Conservation (phyloP, 1,140 invertebrate species). For the Sarcophaga bullata region DNA sequence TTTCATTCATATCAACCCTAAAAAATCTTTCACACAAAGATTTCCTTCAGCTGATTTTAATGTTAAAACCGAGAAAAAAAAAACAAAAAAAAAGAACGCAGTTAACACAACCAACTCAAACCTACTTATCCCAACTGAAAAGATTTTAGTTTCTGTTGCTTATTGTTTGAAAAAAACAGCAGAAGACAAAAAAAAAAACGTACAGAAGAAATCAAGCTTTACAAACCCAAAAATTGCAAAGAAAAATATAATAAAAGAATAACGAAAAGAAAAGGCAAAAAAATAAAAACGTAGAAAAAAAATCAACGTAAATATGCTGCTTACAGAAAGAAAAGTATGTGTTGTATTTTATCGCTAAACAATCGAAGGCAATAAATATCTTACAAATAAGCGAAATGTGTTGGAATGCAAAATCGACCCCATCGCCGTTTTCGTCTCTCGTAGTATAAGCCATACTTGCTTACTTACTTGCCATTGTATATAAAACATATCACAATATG, state of each 20-base stretch:
- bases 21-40: slow-evolving; percentile 41
- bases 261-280: slow-evolving; percentile 1
- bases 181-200: no score
- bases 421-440: slow-evolving; percentile 10
- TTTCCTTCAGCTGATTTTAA: slow-evolving; percentile 27
- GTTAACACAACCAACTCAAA: background rate
- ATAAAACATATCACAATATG: no score
- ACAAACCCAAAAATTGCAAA: background rate
- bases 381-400: slow-evolving; percentile 66
- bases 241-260: background rate
- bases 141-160: slow-evolving; percentile 22
- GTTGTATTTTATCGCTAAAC: slow-evolving; percentile 58
- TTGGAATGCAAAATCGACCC: slow-evolving; percentile 54
- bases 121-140: slow-evolving; percentile 35
- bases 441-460: background rate
- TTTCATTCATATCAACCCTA: slow-evolving; percentile 29
- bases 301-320: slow-evolving; percentile 30
- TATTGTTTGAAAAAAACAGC: slow-evolving; percentile 33
- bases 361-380: slow-evolving; percentile 66
- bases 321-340: slow-evolving; percentile 34
- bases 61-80: no score
- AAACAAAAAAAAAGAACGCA: no score
- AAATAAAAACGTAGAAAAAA: background rate
- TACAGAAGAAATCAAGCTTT: slow-evolving; percentile 18
- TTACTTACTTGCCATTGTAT: no score